These are phyloP conservation scores for Pristionchus exspectatus DNA, from an alignment of 2,888 invertebrate genomes.

Conservation along the genomic window DNA sequence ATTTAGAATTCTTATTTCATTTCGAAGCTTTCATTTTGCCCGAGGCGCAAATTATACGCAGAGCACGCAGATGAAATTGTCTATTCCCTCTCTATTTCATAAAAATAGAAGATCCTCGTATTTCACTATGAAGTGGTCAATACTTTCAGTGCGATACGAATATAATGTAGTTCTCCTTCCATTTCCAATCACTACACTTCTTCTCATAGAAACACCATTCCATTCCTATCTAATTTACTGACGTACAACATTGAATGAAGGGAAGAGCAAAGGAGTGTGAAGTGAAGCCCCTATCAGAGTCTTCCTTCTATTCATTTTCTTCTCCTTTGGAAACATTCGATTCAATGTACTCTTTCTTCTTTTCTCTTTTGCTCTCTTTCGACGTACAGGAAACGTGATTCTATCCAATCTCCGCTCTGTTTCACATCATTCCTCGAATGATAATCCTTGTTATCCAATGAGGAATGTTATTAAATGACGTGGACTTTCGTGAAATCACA, in stretches of 20 bases:
- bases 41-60: background rate
- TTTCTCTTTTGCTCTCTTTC: background rate
- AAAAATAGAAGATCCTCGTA: background rate
- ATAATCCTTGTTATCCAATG: background rate
- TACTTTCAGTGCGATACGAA: background rate
- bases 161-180: background rate
- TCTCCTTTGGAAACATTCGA: background rate
- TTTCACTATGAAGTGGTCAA: background rate
- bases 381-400: background rate
- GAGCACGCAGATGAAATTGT: conserved; percentile 29
- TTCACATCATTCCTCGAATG: background rate
- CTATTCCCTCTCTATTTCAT: conserved; percentile 24
- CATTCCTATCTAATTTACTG: conserved; percentile 30
- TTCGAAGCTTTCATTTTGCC: conserved; percentile 21
- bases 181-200: background rate
- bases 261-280: background rate
- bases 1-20: conserved; percentile 47
- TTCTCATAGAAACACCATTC: conserved; percentile 37
- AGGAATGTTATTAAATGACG: conserved; percentile 21
- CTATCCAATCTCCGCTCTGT: background rate
- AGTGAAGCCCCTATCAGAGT: conserved; percentile 31
- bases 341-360: conserved; percentile 19
- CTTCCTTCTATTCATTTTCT: background rate
- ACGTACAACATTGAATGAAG: conserved; percentile 23
- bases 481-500: background rate